A percentile compares a stretch with the other conserved stretches of the same genome.
Conservation (phyloP, 2,888 invertebrate genomes). For the Caenorhabditis japonica region DNA sequence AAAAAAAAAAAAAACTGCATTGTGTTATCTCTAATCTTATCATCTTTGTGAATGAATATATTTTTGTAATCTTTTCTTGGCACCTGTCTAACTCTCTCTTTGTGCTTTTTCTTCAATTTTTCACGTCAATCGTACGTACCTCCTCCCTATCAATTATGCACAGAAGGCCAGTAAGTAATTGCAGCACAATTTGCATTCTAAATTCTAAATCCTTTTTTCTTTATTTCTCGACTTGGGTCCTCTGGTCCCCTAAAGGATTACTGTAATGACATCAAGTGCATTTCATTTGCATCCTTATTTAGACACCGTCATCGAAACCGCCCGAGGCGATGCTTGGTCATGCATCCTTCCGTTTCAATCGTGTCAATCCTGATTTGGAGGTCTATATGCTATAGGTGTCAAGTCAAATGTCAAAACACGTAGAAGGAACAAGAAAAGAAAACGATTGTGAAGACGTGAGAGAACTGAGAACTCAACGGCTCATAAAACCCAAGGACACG, state of each 20-base stretch:
- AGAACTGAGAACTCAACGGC: no score
- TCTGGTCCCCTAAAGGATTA: no score
- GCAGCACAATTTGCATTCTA: constrained; percentile 33
- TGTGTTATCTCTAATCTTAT: no score
- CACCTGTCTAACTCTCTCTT: constrained; percentile 33
- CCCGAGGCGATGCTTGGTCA: constrained; percentile 12
- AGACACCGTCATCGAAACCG: not conserved
- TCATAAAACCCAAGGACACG: no score
- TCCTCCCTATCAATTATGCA: constrained; percentile 25
- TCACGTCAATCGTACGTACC: constrained; percentile 25
- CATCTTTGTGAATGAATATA: no score
- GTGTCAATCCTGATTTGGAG: constrained; percentile 40
- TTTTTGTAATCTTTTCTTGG: not conserved
- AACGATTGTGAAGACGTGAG: no score
- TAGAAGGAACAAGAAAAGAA: not conserved
- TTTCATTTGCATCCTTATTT: constrained; percentile 12
- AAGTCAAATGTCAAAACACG: constrained; percentile 43
- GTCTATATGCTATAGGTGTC: no score
- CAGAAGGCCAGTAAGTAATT: constrained; percentile 1
- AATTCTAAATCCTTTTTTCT: no score
- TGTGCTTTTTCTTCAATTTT: not conserved
- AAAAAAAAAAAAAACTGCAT: no score
- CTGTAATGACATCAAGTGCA: constrained; percentile 48
- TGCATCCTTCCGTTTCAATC: constrained; percentile 29
- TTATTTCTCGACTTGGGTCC: no score